Conservation (phyloP, 2,113 vertebrate species). For the Propithecus coquereli region DNA sequence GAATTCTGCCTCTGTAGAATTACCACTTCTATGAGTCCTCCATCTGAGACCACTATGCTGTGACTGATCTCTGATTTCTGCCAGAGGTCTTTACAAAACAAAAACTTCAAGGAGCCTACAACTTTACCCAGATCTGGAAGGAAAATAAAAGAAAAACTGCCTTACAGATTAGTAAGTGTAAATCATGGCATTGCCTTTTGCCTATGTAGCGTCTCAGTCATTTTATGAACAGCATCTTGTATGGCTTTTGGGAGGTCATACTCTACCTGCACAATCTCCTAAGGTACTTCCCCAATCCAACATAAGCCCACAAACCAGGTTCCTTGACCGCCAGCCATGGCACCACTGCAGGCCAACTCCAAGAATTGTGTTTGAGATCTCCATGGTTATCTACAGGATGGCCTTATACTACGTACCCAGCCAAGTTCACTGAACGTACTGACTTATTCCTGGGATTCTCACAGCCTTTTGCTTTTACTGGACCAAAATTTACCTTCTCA, state of each 20-base stretch:
- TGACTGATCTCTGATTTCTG: not conserved
- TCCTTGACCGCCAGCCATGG: not conserved
- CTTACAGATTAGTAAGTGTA: not conserved
- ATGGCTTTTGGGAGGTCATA: not conserved
- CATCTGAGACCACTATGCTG: not conserved
- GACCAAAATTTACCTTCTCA: not conserved
- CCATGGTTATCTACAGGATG: not conserved
- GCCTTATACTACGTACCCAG: not conserved
- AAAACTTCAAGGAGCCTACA: not conserved
- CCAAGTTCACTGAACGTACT: not conserved
- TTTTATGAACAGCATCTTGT: not conserved
- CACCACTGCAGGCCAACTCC: not conserved
- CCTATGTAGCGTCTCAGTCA: not conserved
- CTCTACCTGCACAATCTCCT: not conserved
- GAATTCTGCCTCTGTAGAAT: not conserved
- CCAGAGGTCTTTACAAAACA: not conserved
- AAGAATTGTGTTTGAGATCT: not conserved
- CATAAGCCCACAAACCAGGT: not conserved
- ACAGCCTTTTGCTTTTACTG: not conserved
- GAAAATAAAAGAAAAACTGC: not conserved
- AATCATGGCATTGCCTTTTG: not conserved
- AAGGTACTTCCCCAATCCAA: not conserved
- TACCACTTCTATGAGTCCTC: not conserved
- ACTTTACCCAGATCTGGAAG: not conserved
- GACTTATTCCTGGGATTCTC: constrained; percentile 13